These are phyloP conservation scores for Elegia similella DNA, from an alignment of 2,888 invertebrate species.

Conservation along the genomic window DNA sequence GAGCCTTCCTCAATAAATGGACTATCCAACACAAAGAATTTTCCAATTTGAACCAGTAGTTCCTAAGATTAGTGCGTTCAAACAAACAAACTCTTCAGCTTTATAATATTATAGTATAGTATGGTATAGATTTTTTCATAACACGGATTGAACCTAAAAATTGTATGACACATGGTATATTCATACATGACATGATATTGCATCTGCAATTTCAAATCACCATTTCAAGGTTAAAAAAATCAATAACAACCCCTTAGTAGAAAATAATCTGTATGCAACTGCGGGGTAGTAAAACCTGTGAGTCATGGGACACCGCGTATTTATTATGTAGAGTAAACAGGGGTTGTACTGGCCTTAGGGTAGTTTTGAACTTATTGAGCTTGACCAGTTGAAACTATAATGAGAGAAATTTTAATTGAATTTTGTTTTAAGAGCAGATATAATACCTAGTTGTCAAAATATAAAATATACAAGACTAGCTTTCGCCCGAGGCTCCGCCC, in stretches of 20 bases:
- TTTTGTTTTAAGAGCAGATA: background rate
- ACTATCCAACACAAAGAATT: too few species aligned
- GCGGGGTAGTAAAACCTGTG: conserved; percentile 55
- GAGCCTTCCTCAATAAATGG: too few species aligned
- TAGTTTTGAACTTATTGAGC: background rate
- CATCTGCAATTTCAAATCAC: background rate
- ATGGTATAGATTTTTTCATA: too few species aligned
- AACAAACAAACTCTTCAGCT: too few species aligned
- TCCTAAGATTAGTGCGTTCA: too few species aligned
- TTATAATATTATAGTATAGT: too few species aligned
- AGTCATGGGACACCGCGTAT: conserved; percentile 40
- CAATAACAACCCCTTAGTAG: conserved; percentile 2
- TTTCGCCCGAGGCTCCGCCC: too few species aligned
- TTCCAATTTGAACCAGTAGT: too few species aligned
- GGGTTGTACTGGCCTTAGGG: conserved; percentile 9
- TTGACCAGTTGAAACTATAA: conserved; percentile 6
- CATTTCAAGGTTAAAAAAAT: conserved; percentile 11
- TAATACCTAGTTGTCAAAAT: background rate
- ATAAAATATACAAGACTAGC: background rate
- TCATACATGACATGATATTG: too few species aligned
- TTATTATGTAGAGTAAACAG: conserved; percentile 15
- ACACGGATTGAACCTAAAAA: too few species aligned
- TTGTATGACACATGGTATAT: too few species aligned
- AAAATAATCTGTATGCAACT: conserved; percentile 23
- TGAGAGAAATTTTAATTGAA: background rate